These are phyloP conservation scores for Rhagoletis pomonella DNA, from an alignment of 1,140 invertebrate species.

Conservation along the genomic window DNA sequence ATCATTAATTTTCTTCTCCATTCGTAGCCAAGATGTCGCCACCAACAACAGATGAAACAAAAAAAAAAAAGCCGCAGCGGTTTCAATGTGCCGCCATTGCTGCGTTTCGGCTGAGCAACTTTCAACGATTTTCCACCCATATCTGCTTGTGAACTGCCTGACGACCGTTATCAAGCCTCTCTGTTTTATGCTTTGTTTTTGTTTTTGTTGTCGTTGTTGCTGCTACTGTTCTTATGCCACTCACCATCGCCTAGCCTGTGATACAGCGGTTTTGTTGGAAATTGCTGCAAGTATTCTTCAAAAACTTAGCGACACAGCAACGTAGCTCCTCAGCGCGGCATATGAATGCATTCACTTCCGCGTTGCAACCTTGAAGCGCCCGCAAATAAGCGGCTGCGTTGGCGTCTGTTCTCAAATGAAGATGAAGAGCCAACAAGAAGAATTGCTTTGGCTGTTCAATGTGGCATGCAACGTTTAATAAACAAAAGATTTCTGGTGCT, in stretches of 20 bases:
- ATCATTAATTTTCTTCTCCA: slow-evolving; percentile 46
- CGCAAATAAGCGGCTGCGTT: slow-evolving; percentile 13
- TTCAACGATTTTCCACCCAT: background rate
- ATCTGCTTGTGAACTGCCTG: background rate
- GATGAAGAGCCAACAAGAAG: slow-evolving; percentile 1
- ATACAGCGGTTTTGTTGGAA: background rate
- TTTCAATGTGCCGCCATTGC: background rate
- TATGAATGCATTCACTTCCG: slow-evolving; percentile 13
- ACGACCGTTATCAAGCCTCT: background rate
- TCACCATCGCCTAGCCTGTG: background rate
- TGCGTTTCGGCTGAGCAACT: background rate
- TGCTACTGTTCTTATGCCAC: background rate
- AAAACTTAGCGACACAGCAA: background rate
- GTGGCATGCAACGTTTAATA: background rate
- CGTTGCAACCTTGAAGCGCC: slow-evolving; percentile 42
- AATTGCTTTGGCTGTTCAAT: slow-evolving; percentile 17
- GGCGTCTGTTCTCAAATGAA: slow-evolving; percentile 25
- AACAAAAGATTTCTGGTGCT: background rate
- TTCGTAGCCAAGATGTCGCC: slow-evolving; percentile 37
- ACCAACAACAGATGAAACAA: background rate
- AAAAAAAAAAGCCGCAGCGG: background rate
- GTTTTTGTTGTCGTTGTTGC: background rate
- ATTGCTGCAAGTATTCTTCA: slow-evolving; percentile 1
- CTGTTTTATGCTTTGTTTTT: background rate
- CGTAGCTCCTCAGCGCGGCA: background rate